A percentile compares a stretch with the other conserved stretches of the same genome.
Conservation (phyloP, 2,797 vertebrate genomes). For the Balearica regulorum region DNA sequence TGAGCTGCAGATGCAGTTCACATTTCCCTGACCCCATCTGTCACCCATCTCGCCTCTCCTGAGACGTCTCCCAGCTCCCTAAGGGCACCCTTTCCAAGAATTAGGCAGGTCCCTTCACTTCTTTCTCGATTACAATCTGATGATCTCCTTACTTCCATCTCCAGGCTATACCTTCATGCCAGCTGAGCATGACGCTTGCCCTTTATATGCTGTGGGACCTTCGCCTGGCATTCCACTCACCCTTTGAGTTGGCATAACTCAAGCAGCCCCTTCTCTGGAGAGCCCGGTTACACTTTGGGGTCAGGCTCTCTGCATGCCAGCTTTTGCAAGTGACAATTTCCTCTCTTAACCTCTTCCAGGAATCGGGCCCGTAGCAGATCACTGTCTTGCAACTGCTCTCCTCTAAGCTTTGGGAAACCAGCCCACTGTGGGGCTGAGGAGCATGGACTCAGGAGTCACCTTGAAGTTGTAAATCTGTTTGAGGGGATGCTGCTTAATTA, state of each 20-base stretch:
- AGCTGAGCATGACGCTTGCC: background rate
- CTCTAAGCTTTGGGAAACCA: background rate
- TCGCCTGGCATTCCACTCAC: background rate
- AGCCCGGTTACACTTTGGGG: background rate
- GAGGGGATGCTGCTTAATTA: conserved; percentile 22
- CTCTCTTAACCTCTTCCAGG: background rate
- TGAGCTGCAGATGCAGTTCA: background rate
- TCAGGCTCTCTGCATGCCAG: background rate
- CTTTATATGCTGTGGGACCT: background rate
- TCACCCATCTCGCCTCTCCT: background rate
- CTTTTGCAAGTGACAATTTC: background rate
- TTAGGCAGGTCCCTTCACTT: background rate
- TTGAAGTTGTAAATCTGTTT: background rate
- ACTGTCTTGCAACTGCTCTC: background rate
- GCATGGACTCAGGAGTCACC: background rate
- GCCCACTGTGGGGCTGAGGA: background rate
- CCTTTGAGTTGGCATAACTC: background rate
- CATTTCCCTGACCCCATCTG: background rate
- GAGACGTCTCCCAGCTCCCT: background rate
- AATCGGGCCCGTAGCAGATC: background rate
- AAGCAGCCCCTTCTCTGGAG: background rate
- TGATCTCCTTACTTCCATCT: background rate
- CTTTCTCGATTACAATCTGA: background rate
- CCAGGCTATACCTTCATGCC: background rate
- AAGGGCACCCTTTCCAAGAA: background rate